These are phyloP conservation scores for Laterallus jamaicensis DNA, from an alignment of 2,113 vertebrate species.

Conservation along the genomic window DNA sequence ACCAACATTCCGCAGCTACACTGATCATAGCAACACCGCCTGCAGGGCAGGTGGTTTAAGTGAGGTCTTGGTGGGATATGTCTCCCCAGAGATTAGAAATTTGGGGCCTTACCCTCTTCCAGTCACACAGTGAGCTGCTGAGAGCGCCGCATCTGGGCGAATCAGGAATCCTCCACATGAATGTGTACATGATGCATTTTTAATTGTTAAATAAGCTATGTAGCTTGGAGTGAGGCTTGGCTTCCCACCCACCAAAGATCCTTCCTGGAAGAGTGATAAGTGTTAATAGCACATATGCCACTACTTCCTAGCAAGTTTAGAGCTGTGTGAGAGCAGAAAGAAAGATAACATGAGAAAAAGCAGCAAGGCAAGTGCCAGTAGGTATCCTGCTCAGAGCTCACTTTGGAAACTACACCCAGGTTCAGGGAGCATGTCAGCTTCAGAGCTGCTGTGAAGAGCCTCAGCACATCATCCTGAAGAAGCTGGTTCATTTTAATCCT, in stretches of 20 bases:
- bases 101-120: not conserved
- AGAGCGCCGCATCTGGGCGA: not conserved
- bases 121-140: not conserved
- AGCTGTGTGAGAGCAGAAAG: not conserved
- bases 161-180: not conserved
- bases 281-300: not conserved
- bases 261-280: not conserved
- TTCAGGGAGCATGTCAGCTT: too few relatives aligned
- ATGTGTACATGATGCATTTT: fast-evolving
- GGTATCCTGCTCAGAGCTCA: not conserved
- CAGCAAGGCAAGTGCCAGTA: too few relatives aligned
- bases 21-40: not conserved
- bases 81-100: not conserved
- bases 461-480: too few relatives aligned
- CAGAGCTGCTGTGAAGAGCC: too few relatives aligned
- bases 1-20: not conserved
- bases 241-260: not conserved
- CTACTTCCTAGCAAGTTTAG: not conserved
- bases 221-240: not conserved
- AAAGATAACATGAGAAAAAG: too few relatives aligned
- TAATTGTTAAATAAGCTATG: not conserved
- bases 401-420: too few relatives aligned
- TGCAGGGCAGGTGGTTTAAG: not conserved
- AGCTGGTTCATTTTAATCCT: too few relatives aligned
- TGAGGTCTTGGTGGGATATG: not conserved